phyloP scores from a whole-genome alignment of 2,888 invertebrate genomes.

The Synanthedon andrenaeformis region DNA sequence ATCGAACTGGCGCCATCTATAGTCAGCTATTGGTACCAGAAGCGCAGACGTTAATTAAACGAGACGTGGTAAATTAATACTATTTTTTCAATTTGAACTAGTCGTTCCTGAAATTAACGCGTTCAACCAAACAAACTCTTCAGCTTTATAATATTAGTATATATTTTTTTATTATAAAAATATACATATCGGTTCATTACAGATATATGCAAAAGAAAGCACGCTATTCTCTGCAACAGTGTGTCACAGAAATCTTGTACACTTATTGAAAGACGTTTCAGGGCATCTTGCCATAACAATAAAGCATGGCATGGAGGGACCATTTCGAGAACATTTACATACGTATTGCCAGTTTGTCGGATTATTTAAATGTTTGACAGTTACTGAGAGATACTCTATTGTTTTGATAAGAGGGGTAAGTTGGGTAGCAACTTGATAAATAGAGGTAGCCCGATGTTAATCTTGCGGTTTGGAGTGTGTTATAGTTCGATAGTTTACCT shows the following conservation, averaged over 20 bases:
- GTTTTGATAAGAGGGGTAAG: conserved; percentile 17
- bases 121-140: no score
- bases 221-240: conserved; percentile 12
- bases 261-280: conserved; percentile 41
- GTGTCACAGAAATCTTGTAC: conserved; percentile 35
- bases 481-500: conserved; percentile 1
- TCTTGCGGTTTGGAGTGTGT: conserved; percentile 5
- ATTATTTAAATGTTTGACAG: conserved; percentile 61
- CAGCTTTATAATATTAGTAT: no score
- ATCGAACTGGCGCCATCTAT: no score
- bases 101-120: no score
- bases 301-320: conserved; percentile 36
- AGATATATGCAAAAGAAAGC: not conserved
- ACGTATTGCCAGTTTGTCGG: conserved; percentile 34
- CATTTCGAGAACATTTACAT: conserved; percentile 47
- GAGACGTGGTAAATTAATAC: no score
- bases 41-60: no score
- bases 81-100: no score
- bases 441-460: conserved; percentile 12
- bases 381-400: conserved; percentile 36
- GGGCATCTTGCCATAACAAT: conserved; percentile 62
- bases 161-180: no score
- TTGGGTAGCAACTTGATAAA: conserved; percentile 13
- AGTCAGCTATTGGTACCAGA: no score
- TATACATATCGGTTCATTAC: no score